Base-by-base conservation (phyloP, 2,113 vertebrate genomes). In the Clarias batrachus region DNA sequence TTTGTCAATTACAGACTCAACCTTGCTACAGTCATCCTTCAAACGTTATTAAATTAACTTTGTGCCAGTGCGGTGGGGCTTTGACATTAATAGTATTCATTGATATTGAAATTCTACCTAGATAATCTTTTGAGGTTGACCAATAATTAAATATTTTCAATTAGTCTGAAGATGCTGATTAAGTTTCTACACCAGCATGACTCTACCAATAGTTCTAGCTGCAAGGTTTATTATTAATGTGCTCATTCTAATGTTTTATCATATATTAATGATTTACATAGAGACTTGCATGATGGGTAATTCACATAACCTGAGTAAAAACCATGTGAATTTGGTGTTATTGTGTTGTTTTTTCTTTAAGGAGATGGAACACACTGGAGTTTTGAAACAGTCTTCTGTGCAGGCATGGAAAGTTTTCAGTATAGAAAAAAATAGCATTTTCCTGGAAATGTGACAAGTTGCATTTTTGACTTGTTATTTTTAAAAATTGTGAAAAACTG, bases 11-110 rank as follows among this genome's bases (percentile, higher is more conserved):
- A 88, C 77, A 71, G 78, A 85, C 25, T 37, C 52, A 87, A 88
- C 83, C 84, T 86, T 88, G 65, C 88, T 85, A 85, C 83, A 88
- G 68, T 82, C 84, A 81, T 83, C 83, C 60, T 60, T 90, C 59
- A 81, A 63, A 87, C 33, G 54, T 85, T 56, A 85, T 87, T 56
- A 84, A 80, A 86, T 81, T 81, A 23, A 19, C 76, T 87, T 80
- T 82, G 17, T 76, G 60, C 85, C 86, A 63, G 41, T 77, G n/a
- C 57, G 41, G 59, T 68, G 54, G 27, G 73, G 86, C 76, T 59
- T 83, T 76, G 74, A 23, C 78, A 77, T 63, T 56, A 83, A 85
- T 80, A 21, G 19, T 23, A 80, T 80, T 82, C 68, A 83, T 52
- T 57, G 71, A 60, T 76, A 59, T 68, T 85, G 63, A 79, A 68